These are phyloP conservation scores for Zaprionus ornatus DNA, from an alignment of 1,140 invertebrate species.

Conservation along the genomic window DNA sequence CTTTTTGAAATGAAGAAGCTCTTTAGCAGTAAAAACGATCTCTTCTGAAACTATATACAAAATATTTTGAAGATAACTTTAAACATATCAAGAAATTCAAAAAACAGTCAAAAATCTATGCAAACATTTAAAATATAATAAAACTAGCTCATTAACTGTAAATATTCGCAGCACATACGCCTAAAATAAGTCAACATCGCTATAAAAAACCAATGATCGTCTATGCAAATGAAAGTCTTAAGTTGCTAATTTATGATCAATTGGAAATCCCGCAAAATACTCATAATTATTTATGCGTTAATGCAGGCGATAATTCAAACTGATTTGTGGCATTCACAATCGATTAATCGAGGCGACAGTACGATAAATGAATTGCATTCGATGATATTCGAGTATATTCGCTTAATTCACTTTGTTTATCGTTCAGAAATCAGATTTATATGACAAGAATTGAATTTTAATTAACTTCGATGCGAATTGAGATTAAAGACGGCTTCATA, in stretches of 20 bases:
- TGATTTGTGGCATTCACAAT: slow-evolving; percentile 6
- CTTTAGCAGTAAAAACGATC: background rate
- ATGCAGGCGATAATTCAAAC: slow-evolving; percentile 4
- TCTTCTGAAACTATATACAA: background rate
- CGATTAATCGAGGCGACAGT: background rate
- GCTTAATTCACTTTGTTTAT: background rate
- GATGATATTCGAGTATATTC: background rate
- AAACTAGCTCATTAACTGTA: no score
- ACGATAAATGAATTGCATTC: background rate
- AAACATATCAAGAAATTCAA: background rate
- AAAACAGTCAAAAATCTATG: background rate
- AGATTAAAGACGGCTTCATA: background rate
- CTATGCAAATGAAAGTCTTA: background rate
- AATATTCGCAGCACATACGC: background rate
- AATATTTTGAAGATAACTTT: background rate
- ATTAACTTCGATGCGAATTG: slow-evolving; percentile 21
- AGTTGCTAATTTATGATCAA: background rate
- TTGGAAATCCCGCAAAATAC: background rate
- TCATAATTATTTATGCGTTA: background rate
- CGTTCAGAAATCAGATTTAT: slow-evolving; percentile 36
- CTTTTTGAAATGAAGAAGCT: background rate
- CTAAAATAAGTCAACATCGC: background rate
- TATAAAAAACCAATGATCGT: background rate
- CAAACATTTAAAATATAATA: no score
- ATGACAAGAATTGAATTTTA: slow-evolving; percentile 2